Evolutionary conservation across 2,797 vertebrate genomes (phyloP).

Genomic region (Lindbergichthys nudifrons): DNA sequence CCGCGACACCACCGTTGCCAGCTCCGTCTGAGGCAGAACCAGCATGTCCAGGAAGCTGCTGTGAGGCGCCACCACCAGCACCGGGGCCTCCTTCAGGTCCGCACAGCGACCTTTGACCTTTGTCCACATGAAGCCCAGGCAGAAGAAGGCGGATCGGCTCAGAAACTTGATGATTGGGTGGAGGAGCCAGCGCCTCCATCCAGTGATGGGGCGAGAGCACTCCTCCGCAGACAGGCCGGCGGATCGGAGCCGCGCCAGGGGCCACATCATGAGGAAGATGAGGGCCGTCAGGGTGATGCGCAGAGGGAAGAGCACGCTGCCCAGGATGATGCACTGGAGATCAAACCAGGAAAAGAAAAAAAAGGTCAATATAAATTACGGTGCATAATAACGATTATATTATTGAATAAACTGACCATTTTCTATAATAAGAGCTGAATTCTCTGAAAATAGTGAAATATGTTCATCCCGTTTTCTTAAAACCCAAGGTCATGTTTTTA

Average conservation of each 20-base stretch:
- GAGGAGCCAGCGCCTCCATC: slow-evolving; percentile 86
- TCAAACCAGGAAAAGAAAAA: too few relatives aligned
- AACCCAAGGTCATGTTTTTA: too few relatives aligned
- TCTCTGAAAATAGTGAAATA: too few relatives aligned
- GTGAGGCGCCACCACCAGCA: slow-evolving; percentile 91
- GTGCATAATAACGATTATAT: too few relatives aligned
- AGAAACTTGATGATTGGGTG: slow-evolving; percentile 81
- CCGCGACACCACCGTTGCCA: slow-evolving; percentile 90
- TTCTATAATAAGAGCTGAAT: too few relatives aligned
- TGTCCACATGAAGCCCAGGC: slow-evolving; percentile 87
- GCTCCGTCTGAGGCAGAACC: slow-evolving; percentile 81
- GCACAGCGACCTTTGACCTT: slow-evolving; percentile 88
- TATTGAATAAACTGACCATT: too few relatives aligned
- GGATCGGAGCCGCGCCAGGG: slow-evolving; percentile 85
- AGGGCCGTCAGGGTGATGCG: slow-evolving; percentile 79
- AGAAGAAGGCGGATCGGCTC: slow-evolving; percentile 87
- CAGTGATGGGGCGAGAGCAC: slow-evolving; percentile 79
- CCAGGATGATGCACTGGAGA: slow-evolving; percentile 81
- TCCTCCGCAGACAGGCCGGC: slow-evolving; percentile 84
- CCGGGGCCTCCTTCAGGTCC: slow-evolving; percentile 85
- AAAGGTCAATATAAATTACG: background rate
- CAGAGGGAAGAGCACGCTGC: slow-evolving; percentile 86
- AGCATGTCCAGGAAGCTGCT: slow-evolving; percentile 91
- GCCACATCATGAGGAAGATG: slow-evolving; percentile 89
- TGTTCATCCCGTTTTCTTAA: too few relatives aligned